Evolutionary conservation across 2,888 invertebrate species (phyloP).

Genomic region (Bruchidius siliquastri): DNA sequence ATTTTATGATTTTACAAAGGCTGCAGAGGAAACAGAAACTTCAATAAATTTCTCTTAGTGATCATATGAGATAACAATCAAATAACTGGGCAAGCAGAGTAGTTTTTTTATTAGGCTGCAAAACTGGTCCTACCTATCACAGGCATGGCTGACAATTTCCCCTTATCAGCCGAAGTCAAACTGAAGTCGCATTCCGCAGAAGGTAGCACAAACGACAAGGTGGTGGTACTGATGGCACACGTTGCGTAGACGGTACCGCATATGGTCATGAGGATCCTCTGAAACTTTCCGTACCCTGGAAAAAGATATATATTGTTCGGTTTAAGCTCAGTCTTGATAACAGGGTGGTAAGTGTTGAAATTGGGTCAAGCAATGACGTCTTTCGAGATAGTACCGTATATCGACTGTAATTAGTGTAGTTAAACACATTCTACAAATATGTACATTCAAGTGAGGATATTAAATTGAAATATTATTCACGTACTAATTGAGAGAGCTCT

Average conservation of each 20-base stretch:
- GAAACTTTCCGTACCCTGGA: constrained; percentile 62
- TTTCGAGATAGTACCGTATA: neutral
- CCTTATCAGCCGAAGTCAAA: constrained; percentile 55
- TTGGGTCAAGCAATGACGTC: neutral
- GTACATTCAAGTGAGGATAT: neutral
- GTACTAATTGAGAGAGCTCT: too few relatives aligned
- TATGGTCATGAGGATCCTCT: constrained; percentile 56
- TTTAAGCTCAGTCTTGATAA: neutral
- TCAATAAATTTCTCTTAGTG: too few relatives aligned
- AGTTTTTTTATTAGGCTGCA: too few relatives aligned
- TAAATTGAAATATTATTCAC: too few relatives aligned
- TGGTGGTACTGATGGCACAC: constrained; percentile 63
- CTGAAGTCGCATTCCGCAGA: constrained; percentile 56
- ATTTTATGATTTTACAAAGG: too few relatives aligned
- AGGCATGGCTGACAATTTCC: constrained; percentile 57
- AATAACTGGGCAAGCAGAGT: too few relatives aligned
- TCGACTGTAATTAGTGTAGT: neutral
- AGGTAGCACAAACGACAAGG: constrained; percentile 62
- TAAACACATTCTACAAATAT: neutral
- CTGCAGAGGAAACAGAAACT: too few relatives aligned
- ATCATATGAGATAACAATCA: too few relatives aligned
- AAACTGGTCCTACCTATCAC: constrained; percentile 57
- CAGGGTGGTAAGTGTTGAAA: neutral
- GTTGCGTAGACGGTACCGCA: constrained; percentile 65
- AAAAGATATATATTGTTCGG: constrained; percentile 2